Conservation (phyloP, 2,797 vertebrate genomes). For the Thalassophryne amazonica region DNA sequence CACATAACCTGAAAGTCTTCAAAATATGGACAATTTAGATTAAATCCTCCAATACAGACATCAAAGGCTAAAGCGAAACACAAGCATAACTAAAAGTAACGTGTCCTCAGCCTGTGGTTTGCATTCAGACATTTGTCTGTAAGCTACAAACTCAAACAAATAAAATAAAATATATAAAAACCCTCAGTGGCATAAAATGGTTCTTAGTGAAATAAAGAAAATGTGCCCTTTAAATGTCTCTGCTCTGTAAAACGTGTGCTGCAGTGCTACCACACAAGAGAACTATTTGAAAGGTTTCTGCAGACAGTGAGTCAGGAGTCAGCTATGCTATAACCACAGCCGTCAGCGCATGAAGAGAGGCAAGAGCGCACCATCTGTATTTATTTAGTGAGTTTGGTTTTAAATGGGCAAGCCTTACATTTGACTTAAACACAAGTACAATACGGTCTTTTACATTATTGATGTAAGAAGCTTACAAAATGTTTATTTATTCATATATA, state of each 20-base stretch:
- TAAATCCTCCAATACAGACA: not conserved
- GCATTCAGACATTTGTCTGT: not conserved
- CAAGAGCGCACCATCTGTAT: conserved; percentile 6
- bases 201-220: conserved; percentile 1
- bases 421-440: too few species aligned
- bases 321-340: conserved; percentile 41
- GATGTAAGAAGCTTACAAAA: too few species aligned
- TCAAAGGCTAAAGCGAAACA: not conserved
- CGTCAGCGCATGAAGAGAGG: conserved; percentile 7
- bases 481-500: too few species aligned
- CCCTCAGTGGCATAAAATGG: conserved; percentile 6
- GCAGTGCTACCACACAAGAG: conserved; percentile 9
- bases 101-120: not conserved
- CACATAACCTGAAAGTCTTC: not conserved
- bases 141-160: not conserved
- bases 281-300: conserved; percentile 27
- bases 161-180: not conserved
- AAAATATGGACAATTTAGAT: not conserved
- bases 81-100: not conserved
- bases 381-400: conserved; percentile 7
- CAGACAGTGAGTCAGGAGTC: conserved; percentile 39
- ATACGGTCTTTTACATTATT: too few species aligned
- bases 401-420: too few species aligned
- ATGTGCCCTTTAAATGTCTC: conserved; percentile 6
- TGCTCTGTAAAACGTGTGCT: conserved; percentile 8